Conservation (phyloP, 2,888 invertebrate species). For the Adineta ricciae region DNA sequence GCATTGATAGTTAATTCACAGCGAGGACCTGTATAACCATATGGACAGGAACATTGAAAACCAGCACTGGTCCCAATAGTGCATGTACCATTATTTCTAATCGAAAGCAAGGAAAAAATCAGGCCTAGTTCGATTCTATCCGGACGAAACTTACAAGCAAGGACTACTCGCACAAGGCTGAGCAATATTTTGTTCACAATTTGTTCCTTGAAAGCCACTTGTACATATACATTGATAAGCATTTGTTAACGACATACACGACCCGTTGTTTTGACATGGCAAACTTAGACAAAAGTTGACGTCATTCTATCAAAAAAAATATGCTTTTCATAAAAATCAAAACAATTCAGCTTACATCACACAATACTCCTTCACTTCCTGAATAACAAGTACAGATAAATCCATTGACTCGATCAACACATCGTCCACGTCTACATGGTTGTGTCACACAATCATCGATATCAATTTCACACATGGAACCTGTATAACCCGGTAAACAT, state of each 20-base stretch:
- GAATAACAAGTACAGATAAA: conserved; percentile 27
- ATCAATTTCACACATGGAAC: conserved; percentile 27
- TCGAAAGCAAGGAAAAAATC: not conserved
- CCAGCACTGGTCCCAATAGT: not conserved
- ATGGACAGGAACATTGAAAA: not conserved
- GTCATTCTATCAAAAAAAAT: not conserved
- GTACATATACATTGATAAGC: conserved; percentile 28
- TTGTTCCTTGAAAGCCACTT: conserved; percentile 18
- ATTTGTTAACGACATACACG: conserved; percentile 2
- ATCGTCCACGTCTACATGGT: conserved; percentile 29
- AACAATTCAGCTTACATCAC: conserved; percentile 18
- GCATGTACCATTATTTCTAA: conserved; percentile 16
- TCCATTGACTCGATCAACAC: conserved; percentile 31
- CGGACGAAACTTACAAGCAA: not conserved
- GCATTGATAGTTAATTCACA: conserved; percentile 30
- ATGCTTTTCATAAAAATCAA: not conserved
- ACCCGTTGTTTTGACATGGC: conserved; percentile 27
- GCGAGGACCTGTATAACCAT: conserved; percentile 25
- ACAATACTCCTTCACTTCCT: conserved; percentile 26
- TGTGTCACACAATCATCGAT: conserved; percentile 26
- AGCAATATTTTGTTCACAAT: conserved; percentile 10
- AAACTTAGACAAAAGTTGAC: conserved; percentile 22
- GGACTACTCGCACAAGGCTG: not conserved
- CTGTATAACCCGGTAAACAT: conserved; percentile 33
- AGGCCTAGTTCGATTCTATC: too few relatives aligned